These are phyloP conservation scores for Lordiphosa clarofinis DNA, from an alignment of 1,140 invertebrate species.

Conservation along the genomic window DNA sequence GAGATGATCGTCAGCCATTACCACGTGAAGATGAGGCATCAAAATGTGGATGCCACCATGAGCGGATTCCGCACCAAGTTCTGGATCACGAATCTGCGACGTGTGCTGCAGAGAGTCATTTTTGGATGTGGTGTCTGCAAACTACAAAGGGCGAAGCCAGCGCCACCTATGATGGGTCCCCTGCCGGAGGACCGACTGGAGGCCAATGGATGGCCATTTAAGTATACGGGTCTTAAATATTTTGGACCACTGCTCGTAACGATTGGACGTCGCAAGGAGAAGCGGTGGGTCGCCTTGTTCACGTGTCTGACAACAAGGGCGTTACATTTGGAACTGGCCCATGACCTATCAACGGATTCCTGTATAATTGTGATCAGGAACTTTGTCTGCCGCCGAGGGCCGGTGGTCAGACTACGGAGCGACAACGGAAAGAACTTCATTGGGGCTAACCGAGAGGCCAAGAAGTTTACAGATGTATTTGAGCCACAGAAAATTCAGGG, in stretches of 20 bases:
- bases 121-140: too few relatives aligned
- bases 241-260: slow-evolving; percentile 9
- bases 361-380: slow-evolving; percentile 14
- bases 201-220: too few relatives aligned
- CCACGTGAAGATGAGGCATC: too few relatives aligned
- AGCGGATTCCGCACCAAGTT: too few relatives aligned
- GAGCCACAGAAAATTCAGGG: slow-evolving; percentile 9
- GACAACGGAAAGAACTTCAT: slow-evolving; percentile 23
- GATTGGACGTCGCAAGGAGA: slow-evolving; percentile 7
- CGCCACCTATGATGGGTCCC: too few relatives aligned
- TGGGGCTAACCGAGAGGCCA: slow-evolving; percentile 14
- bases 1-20: too few relatives aligned
- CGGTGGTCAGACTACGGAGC: slow-evolving; percentile 9
- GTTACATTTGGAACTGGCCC: slow-evolving; percentile 7
- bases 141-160: too few relatives aligned
- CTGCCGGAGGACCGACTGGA: too few relatives aligned
- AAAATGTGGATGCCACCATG: too few relatives aligned
- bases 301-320: slow-evolving; percentile 14
- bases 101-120: too few relatives aligned
- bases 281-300: slow-evolving; percentile 9
- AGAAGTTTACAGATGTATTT: slow-evolving; percentile 9
- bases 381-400: slow-evolving; percentile 5
- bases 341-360: slow-evolving; percentile 17
- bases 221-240: slow-evolving; percentile 8
- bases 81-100: too few relatives aligned